Percentiles rank a stretch among this genome's conserved stretches.
Evolutionary conservation across 1,140 invertebrate species (phyloP).

Genomic region (Oryctes rhinoceros): DNA sequence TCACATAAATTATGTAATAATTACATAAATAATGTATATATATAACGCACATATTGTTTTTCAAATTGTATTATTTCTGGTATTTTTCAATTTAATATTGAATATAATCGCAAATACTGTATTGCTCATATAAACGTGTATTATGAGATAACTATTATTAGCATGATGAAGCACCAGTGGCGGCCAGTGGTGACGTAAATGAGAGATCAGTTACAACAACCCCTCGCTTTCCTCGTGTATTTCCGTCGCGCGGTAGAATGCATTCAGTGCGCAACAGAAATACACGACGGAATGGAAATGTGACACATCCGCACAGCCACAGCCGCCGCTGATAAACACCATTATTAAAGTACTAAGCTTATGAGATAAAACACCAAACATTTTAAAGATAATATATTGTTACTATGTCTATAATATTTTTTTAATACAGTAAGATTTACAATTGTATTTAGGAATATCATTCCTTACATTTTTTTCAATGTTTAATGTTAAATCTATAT

Average conservation of each 20-base stretch:
- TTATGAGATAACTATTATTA: neutral
- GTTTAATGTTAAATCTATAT: constrained; percentile 4
- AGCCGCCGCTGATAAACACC: too few relatives aligned
- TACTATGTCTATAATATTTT: neutral
- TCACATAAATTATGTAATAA: neutral
- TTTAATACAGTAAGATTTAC: neutral
- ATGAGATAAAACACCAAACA: constrained; percentile 14
- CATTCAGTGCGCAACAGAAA: too few relatives aligned
- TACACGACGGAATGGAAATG: too few relatives aligned
- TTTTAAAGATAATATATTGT: neutral
- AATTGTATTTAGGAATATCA: constrained; percentile 12
- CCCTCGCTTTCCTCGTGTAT: too few relatives aligned
- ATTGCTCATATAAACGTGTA: constrained; percentile 7
- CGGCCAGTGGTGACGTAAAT: too few relatives aligned
- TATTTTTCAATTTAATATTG: constrained; percentile 1
- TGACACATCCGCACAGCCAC: too few relatives aligned
- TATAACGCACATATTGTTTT: constrained; percentile 1
- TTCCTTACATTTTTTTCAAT: neutral
- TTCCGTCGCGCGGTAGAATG: too few relatives aligned
- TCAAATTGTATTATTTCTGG: neutral
- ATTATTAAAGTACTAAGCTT: neutral
- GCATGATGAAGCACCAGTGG: neutral
- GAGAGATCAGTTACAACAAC: too few relatives aligned
- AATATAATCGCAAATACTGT: neutral
- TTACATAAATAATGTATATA: neutral